phyloP scores from a whole-genome alignment of 2,888 invertebrate species.

The Blastobasis lacticolella region DNA sequence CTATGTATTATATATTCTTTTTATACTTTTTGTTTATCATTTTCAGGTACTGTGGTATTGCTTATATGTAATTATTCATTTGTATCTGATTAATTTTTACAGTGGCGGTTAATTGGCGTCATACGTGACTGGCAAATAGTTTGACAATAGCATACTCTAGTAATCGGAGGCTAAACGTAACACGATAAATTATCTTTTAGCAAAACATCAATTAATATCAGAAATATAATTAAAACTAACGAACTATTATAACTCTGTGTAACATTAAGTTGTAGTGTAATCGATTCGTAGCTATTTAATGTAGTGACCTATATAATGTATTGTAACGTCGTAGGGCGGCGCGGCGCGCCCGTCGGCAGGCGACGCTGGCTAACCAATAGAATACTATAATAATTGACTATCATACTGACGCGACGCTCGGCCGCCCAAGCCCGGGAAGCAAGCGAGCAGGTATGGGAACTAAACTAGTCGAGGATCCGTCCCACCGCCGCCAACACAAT shows the following conservation, averaged over 20 bases:
- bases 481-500: too few species aligned
- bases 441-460: too few species aligned
- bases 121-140: constrained; percentile 22
- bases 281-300: constrained; percentile 52
- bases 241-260: constrained; percentile 67
- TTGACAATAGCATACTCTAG: constrained; percentile 3
- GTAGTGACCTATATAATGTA: constrained; percentile 36
- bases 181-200: constrained; percentile 67
- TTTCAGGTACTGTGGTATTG: constrained; percentile 71
- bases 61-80: constrained; percentile 59
- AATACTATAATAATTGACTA: constrained; percentile 68
- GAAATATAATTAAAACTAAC: constrained; percentile 72
- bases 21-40: constrained; percentile 33
- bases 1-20: constrained; percentile 42
- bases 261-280: constrained; percentile 44
- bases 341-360: constrained; percentile 27
- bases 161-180: constrained; percentile 34
- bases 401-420: constrained; percentile 24
- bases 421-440: constrained; percentile 1
- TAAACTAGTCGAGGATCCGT: too few species aligned
- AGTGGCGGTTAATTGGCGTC: constrained; percentile 41
- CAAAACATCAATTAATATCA: constrained; percentile 72
- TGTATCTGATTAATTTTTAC: constrained; percentile 23
- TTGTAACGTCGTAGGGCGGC: constrained; percentile 47
- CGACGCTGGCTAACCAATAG: constrained; percentile 28